Conservation (phyloP, 1,140 invertebrate genomes). For the Sinella curviseta region DNA sequence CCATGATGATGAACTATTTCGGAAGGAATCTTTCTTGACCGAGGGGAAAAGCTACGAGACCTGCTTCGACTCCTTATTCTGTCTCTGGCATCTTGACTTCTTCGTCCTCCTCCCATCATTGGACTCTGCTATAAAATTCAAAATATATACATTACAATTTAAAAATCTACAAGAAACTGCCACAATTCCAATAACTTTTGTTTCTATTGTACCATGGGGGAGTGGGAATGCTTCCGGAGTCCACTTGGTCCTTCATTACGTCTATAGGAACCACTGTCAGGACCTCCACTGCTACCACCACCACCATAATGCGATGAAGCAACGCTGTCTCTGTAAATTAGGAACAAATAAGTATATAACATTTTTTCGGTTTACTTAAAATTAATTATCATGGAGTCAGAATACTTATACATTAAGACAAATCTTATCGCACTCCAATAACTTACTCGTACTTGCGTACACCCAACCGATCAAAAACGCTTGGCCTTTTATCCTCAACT, state of each 20-base stretch:
- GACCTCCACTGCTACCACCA: not conserved
- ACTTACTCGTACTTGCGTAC: conserved; percentile 31
- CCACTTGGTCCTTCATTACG: not conserved
- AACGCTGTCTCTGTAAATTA: not conserved
- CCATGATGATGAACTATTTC: not conserved
- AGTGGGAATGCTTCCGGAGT: not conserved
- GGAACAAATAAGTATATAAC: not conserved
- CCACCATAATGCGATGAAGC: conserved; percentile 2
- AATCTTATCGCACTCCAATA: too few species aligned
- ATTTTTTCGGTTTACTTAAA: conserved; percentile 4
- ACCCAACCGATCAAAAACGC: conserved; percentile 46
- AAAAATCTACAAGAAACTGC: not conserved
- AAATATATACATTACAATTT: not conserved
- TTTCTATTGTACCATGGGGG: not conserved
- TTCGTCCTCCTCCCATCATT: not conserved
- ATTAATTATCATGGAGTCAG: not conserved
- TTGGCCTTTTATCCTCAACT: conserved; percentile 35
- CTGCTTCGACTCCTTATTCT: not conserved
- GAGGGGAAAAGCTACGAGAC: not conserved
- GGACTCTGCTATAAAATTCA: not conserved
- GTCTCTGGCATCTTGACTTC: not conserved
- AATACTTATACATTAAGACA: too few species aligned
- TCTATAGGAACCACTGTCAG: not conserved
- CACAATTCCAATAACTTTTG: not conserved
- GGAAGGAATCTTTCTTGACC: not conserved